Evolutionary conservation across 2,113 vertebrate species (phyloP).

Genomic region (Takifugu bimaculatus): DNA sequence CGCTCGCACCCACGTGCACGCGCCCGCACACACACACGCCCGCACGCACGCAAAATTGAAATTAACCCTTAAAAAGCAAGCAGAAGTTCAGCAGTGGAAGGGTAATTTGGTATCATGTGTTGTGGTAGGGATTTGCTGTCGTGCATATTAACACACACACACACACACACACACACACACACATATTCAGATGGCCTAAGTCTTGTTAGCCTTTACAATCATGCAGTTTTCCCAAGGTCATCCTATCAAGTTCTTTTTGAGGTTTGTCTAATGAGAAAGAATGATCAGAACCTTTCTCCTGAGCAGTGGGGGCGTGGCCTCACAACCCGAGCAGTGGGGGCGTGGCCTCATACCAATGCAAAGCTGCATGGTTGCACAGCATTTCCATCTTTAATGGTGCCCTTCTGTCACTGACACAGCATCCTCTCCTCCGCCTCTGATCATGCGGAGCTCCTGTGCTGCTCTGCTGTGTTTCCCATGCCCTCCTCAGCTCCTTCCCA

Average conservation of each 20-base stretch:
- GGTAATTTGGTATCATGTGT: too few relatives aligned
- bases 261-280: conserved; percentile 24
- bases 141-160: not conserved
- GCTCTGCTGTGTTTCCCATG: conserved; percentile 33
- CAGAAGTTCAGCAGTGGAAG: too few relatives aligned
- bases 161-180: conserved; percentile 3
- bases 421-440: conserved; percentile 6
- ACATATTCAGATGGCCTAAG: conserved; percentile 14
- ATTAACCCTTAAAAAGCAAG: too few relatives aligned
- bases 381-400: too few relatives aligned
- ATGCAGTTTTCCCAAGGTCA: conserved; percentile 49
- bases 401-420: conserved; percentile 23
- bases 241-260: conserved; percentile 23
- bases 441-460: conserved; percentile 4
- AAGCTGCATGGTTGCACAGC: too few relatives aligned
- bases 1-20: conserved; percentile 19
- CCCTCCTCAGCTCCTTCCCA: conserved; percentile 44
- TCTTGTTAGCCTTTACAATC: conserved; percentile 31
- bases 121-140: too few relatives aligned
- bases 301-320: conserved; percentile 12
- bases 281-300: conserved; percentile 36
- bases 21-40: conserved; percentile 6
- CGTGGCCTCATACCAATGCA: too few relatives aligned
- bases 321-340: too few relatives aligned
- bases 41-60: not conserved